Base-by-base conservation (phyloP, 2,888 invertebrate species). In the Agriopis leucophaearia region DNA sequence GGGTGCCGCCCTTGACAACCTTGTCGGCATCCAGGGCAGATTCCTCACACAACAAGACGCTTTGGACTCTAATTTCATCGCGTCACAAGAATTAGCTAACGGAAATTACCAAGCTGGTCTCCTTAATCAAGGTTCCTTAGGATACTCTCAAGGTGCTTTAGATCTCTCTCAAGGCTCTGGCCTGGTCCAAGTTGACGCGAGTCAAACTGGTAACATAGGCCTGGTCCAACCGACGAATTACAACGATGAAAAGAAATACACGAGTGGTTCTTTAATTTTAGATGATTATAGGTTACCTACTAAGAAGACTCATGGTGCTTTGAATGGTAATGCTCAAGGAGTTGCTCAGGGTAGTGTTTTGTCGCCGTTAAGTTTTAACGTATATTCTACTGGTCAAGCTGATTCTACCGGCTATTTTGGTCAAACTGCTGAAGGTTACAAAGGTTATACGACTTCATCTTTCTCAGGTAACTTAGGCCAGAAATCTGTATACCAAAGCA, bases 11-110 rank as follows among this genome's bases (percentile, higher is more conserved):
- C 76, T 92, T 8, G 75, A 90, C 74, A 94, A 94, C 74, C 82
- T 89, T 7, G 93, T 94, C 12, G 94, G 94, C 8, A 89, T 94
- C 45, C 94, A 94, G 77, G 81, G 81, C 48, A 89, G 92, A 35
- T 90, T 84, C 78, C 84, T 92, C 13, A 79, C 81, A 3, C 81
- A 84, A 36, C 83, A 81, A 8, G 91, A 92, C 27, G 82, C 86
- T 48, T 79, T 92, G 45, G 88, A 92, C 71, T 76, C 84, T 0
- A 93, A 93, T 73, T 93, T 90, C 75, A 92, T 93, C 15, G 81
- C 88, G 5, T 89, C 92, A 0, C 92, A 92, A 72, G 92, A 93
- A 82, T 73, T 84, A 8, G 80, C 83, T 2, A 86, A 84, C 36
- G 81, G 77, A 13, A 74, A 72, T 40, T 74, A 74, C 44, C 78